Evolutionary conservation across 2,797 vertebrate species (phyloP), one percentile per base, ranked within the genome.

Genomic region (Somateria mollissima): DNA sequence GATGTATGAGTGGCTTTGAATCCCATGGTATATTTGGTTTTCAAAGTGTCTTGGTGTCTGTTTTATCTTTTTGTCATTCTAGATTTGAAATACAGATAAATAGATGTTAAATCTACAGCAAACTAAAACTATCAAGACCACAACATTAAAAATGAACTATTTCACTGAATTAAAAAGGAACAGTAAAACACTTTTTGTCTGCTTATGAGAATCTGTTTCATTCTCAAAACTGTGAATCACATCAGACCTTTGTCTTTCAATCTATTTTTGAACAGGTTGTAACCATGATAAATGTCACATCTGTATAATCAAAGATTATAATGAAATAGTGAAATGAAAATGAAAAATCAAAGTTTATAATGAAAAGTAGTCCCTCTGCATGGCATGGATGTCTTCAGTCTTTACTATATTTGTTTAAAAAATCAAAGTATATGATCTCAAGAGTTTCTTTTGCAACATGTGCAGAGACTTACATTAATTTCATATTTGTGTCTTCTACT

Each of bases 401-500:
- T 85, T 94, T 81, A 80, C 69, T 67, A 60, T 80, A 76, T 82
- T 71, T 56, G 71, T 93, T 74, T 8, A 78, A 69, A 85, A 95
- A 89, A 88, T 67, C 37, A 34, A 78, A 64, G 36, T 43, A 3
- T 54, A 58, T 86, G 41, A 83, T 76, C 71, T 96, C 75, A 62
- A 84, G 86, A 90, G 15, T 75, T 86, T n/a, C n/a, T 30, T 92
- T 84, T 92, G 39, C 45, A 86, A 71, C 47, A 58, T 78, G 74
- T 80, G 41, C 60, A 72, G 62, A 79, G 57, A 73, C 72, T 84
- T 88, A 80, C 19, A 65, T 94, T 89, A 80, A 79, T 93, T 96
- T 93, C 39, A 45, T 90, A 87, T 94, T 96, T 93, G 25, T 0
- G 0, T 89, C 69, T 90, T 81, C 72, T 60, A 51, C 37, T 90